A percentile compares a stretch with the other conserved stretches of the same genome.
These are phyloP conservation scores for Archaeoteleia sp. DNA, from an alignment of 2,888 invertebrate species.

Conservation along the genomic window DNA sequence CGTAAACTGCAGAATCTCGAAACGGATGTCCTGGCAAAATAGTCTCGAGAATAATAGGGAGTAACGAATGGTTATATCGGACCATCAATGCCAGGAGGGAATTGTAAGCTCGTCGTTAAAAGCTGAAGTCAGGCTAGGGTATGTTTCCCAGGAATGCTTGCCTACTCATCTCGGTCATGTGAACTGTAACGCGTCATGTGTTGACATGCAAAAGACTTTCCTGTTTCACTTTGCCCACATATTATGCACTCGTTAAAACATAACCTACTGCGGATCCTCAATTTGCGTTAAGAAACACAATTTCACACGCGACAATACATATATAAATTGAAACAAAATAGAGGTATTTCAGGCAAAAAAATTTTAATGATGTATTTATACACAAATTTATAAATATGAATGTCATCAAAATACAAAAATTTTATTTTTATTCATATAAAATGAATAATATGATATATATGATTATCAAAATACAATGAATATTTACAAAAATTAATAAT, in stretches of 20 bases:
- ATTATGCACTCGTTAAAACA: constrained; percentile 18
- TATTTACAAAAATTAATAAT: too few relatives aligned
- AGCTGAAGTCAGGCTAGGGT: constrained; percentile 37
- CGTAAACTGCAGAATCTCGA: constrained; percentile 41
- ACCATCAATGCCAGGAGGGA: constrained; percentile 45
- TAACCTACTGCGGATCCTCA: too few relatives aligned
- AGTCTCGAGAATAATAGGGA: constrained; percentile 48
- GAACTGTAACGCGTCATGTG: constrained; percentile 38
- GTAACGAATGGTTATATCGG: constrained; percentile 54
- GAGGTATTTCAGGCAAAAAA: too few relatives aligned
- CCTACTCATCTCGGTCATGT: constrained; percentile 35
- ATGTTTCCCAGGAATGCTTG: constrained; percentile 28
- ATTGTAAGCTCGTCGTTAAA: constrained; percentile 54
- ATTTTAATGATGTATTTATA: too few relatives aligned
- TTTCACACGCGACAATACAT: too few relatives aligned
- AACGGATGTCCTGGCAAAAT: constrained; percentile 47
- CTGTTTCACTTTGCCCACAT: constrained; percentile 8
- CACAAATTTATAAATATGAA: too few relatives aligned
- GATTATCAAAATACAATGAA: too few relatives aligned
- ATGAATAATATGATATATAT: too few relatives aligned
- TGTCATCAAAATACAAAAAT: too few relatives aligned
- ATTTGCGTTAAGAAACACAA: too few relatives aligned
- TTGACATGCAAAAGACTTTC: constrained; percentile 25
- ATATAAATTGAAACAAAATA: too few relatives aligned
- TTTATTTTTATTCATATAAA: too few relatives aligned